These are phyloP conservation scores for Diaphora mendica DNA, from an alignment of 2,888 invertebrate species.

Conservation along the genomic window DNA sequence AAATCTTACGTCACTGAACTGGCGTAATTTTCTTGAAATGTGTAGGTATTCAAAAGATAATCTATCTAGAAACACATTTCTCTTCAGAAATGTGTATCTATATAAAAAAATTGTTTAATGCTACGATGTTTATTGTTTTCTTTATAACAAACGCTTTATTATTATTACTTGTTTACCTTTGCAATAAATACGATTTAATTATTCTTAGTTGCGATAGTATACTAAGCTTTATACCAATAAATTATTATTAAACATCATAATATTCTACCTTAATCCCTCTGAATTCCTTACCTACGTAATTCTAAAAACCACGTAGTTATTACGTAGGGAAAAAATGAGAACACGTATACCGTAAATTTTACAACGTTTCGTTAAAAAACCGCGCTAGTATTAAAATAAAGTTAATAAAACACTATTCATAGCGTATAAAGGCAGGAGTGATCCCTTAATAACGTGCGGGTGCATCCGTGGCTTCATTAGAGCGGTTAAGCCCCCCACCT, in stretches of 20 bases:
- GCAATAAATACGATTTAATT: not conserved
- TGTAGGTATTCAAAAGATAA: no score
- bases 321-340: not conserved
- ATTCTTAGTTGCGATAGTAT: not conserved
- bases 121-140: no score
- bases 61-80: no score
- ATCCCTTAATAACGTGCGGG: constrained; percentile 72
- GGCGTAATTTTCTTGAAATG: no score
- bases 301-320: not conserved
- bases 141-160: no score
- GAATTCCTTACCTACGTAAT: not conserved
- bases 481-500: constrained; percentile 58
- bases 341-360: constrained; percentile 13
- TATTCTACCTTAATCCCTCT: not conserved
- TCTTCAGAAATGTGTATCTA: not conserved
- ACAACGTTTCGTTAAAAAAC: constrained; percentile 35
- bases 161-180: not conserved
- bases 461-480: constrained; percentile 70
- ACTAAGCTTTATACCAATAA: not conserved
- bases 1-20: no score
- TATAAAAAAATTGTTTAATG: no score
- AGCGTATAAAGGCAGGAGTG: constrained; percentile 63
- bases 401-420: constrained; percentile 70
- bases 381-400: constrained; percentile 60
- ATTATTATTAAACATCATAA: not conserved